Base-by-base conservation (phyloP, 2,113 vertebrate genomes). In the Pongo abelii region DNA sequence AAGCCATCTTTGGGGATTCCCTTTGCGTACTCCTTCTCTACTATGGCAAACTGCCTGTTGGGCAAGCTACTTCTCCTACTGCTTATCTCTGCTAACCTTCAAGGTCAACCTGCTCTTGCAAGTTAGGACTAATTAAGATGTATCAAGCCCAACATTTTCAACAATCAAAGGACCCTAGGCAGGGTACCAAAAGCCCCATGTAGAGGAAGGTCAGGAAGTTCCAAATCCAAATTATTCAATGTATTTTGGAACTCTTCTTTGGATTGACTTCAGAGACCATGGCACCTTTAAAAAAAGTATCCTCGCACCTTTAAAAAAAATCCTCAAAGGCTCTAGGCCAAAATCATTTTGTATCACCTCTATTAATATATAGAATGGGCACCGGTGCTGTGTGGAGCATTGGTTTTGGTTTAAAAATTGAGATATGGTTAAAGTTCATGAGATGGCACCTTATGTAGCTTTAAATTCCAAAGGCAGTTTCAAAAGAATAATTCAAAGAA, bases 21-120 rank as follows among this genome's bases (percentile, higher is more conserved):
- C 50, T 97, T 95, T 84, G 61, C 52, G 93, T 27, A 86, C 25
- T 67, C 35, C 57, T 96, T 59, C 57, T 74, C 91, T 92, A 25
- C 35, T n/a, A 14, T 78, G 59, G 25, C 92, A 91, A 59, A 55
- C 10, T 78, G 46, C 86, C 86, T 91, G 3, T 59, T 78, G 11
- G 12, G 55, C 67, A 89, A 95, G 52, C 74, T 83, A 57, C 52
- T 79, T 8, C 40, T 91, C 46, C 32, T 92, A 12, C 32, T 87
- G 57, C 69, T 95, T 61, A 43, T 84, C 55, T 85, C 74, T 79
- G 61, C 78, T 69, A 74, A 91, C 50, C 52, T 83, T 80, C 79
- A 89, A 59, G 67, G 83, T 91, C 79, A 93, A n/a, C 22, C 32
- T 96, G 16, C 38, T 94, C 74, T 95, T 96, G n/a, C 89, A 92